A percentile compares a stretch with the other conserved stretches of the same genome.
Evolutionary conservation across 1,140 invertebrate species (phyloP).

Genomic region (Drosophila nigrodunni): DNA sequence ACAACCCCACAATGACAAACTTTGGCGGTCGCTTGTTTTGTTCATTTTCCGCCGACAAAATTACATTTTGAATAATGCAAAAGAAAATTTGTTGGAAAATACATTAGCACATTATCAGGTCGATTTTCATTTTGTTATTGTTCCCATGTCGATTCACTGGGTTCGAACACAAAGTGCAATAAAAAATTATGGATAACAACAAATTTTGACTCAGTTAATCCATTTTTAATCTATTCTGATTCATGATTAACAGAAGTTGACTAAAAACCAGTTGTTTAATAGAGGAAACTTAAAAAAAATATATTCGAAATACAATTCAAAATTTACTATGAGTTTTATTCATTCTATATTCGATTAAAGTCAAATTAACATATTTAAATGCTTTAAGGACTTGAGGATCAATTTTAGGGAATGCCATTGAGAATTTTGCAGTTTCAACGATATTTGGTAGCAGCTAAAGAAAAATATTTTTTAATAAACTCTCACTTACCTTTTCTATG

Average conservation of each 20-base stretch:
- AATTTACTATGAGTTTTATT: too few species aligned
- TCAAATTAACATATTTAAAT: not conserved
- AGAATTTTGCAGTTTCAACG: slow-evolving; percentile 68
- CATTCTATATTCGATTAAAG: too few species aligned
- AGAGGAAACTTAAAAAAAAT: too few species aligned
- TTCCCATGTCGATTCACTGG: slow-evolving; percentile 1
- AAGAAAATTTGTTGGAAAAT: not conserved
- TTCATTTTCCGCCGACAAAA: slow-evolving; percentile 39
- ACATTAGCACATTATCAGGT: slow-evolving; percentile 28
- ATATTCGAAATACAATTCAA: too few species aligned
- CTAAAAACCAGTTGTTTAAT: too few species aligned
- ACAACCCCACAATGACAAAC: slow-evolving; percentile 33
- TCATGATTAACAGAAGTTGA: too few species aligned
- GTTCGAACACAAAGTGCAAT: not conserved
- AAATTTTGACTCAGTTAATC: not conserved
- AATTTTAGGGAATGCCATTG: slow-evolving; percentile 22
- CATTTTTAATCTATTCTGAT: too few species aligned
- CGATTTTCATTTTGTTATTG: slow-evolving; percentile 2
- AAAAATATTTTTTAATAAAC: not conserved
- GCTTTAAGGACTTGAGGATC: not conserved
- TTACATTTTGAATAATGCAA: slow-evolving; percentile 58
- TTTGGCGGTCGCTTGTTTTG: slow-evolving; percentile 51
- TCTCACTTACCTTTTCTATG: slow-evolving; percentile 58
- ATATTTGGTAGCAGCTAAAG: slow-evolving; percentile 13
- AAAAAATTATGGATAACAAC: not conserved